Base-by-base conservation (phyloP, 2,113 vertebrate species). In the Oenanthe oenanthe region DNA sequence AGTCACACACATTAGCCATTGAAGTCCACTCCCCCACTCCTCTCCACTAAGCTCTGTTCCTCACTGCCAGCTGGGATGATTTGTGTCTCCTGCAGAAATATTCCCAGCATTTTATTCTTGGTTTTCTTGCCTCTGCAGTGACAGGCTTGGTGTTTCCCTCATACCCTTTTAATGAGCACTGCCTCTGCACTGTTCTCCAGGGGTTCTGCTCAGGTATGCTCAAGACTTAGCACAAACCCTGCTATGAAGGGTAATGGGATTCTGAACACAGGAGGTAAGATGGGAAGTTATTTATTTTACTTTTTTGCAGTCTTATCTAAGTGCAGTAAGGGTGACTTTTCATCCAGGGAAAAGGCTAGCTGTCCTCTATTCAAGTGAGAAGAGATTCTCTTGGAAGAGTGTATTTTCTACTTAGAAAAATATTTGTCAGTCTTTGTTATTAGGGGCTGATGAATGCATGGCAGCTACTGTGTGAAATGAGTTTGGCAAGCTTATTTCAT, bases 401-500 rank as follows among this genome's bases (percentile, higher is more conserved):
- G 29, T 54, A 11, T 93, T 88, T 92, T 85, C 80, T 84, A 65
- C 85, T 92, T 86, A 78, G 65, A 48, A 77, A 95, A 91, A 36
- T 80, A 70, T 84, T 95, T 88, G 48, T 88, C 51, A 67, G 38
- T 56, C 83, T 62, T 38, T 81, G 51, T 84, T 94, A 60, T 93
- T 92, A 90, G 94, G 43, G 13, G 34, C 88, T 77, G 63, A 43
- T 71, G 83, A 92, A 95, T 85, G 91, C 91, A 84, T 85, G 86
- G 40, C 83, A 95, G 53, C 68, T 74, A 63, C 83, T 91, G 76
- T 81, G 72, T 89, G 91, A 97, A 97, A 95, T 95, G 60, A 95
- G 34, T 95, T 95, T 95, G 76, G 80, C 89, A 84, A 85, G 86
- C 57, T 91, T 51, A 56, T 88, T 85, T 92, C 57, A 57, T n/a